Base-by-base conservation (phyloP, 53 echinoderm and acorn worm species). In the Paracentrotus lividus region DNA sequence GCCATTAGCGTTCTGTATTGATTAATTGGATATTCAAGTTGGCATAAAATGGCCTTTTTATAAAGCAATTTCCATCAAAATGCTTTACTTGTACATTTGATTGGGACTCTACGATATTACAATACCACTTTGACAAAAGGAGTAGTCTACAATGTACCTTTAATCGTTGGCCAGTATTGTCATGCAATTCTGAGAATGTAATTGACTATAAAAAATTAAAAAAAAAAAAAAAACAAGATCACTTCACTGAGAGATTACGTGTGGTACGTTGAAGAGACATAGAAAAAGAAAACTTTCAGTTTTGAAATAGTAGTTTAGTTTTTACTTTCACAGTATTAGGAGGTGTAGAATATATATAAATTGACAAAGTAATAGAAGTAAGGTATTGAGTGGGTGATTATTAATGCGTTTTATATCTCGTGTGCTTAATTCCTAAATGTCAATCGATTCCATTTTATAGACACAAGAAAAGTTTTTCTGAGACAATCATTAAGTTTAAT, bases 1-100 rank as follows among this genome's bases (percentile, higher is more conserved):
- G 21, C n/a, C 81, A 81, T 26, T 81, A n/a, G n/a, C 81, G 8
- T 45, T 81, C 47, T 81, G n/a, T 81, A 51, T 51, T 51, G 47
- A 81, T 45, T 81, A 26, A 47, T 45, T 81, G n/a, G n/a, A 47
- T 23, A 81, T n/a, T n/a, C n/a, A n/a, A n/a, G 38, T 72, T 38
- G 7, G 38, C 72, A 40, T 72, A 21, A 72, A 72, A 72, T 40
- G 32, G 33, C n/a, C 34, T 72, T 18, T 57, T 72, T 72, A 13
- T 7, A 72, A 72, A 36, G 40, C 36, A 38, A 18, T 72, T 20
- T 72, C 38, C 20, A 57, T 20, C 2, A 57, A 0, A 10, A 20
- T 57, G 18, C 21, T 57, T 13, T 57, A 18, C 14, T 20, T 57
- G 57, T 51, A n/a, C n/a, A n/a, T n/a, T n/a, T n/a, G n/a, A n/a